Percentiles rank a stretch among this genome's conserved stretches.
phyloP scores from a whole-genome alignment of 2,888 invertebrate species.

The Neocrepidodera transversa region DNA sequence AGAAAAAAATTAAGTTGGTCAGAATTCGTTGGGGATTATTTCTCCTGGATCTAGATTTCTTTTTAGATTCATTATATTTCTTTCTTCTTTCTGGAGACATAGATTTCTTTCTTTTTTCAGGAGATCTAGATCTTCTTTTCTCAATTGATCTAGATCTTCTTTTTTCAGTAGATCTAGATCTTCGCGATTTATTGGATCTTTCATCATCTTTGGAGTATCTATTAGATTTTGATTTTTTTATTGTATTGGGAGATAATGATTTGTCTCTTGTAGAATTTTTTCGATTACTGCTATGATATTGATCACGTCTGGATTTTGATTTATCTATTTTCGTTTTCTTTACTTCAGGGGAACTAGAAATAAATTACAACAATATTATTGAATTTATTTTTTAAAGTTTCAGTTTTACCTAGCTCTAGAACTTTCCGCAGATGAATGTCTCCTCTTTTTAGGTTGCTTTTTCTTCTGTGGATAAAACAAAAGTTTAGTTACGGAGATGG shows the following conservation, averaged over 20 bases:
- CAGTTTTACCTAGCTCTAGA: conserved; percentile 64
- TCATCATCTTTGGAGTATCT: conserved; percentile 21
- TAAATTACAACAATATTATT: neutral
- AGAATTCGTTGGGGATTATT: conserved; percentile 13
- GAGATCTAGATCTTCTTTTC: conserved; percentile 16
- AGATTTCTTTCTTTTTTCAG: conserved; percentile 19
- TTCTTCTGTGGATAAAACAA: conserved; percentile 65
- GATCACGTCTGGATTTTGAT: conserved; percentile 30
- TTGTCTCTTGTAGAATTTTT: conserved; percentile 26
- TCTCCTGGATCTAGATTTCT: conserved; percentile 40
- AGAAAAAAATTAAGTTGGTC: no score
- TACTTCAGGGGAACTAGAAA: conserved; percentile 52
- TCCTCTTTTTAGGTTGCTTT: conserved; percentile 62
- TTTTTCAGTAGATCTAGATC: conserved; percentile 29
- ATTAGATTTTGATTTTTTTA: conserved; percentile 26
- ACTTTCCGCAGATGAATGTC: conserved; percentile 64
- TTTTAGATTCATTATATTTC: conserved; percentile 23
- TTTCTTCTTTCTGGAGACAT: conserved; percentile 25
- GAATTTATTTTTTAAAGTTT: conserved; percentile 15
- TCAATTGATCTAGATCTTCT: conserved; percentile 29
- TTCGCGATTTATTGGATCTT: conserved; percentile 28
- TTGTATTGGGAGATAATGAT: conserved; percentile 29
- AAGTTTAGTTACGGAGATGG: no score
- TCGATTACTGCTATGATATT: conserved; percentile 32
- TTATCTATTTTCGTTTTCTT: conserved; percentile 41